Evolutionary conservation across 2,888 invertebrate species (phyloP), one percentile per base, ranked within the genome.

Genomic region (Brenthis hecate): DNA sequence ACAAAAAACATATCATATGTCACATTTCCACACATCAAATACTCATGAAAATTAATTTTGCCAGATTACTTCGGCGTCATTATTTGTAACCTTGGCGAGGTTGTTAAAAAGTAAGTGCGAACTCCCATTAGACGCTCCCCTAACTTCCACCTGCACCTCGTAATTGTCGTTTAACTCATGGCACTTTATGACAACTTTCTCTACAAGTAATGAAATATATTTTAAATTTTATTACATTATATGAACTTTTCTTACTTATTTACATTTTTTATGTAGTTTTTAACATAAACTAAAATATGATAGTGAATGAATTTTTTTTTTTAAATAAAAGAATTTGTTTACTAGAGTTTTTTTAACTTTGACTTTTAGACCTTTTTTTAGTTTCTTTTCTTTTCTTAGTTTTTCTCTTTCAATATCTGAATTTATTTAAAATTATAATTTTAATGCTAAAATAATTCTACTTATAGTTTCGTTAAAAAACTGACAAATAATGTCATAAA

Each of bases 31-130:
- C 54, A 62, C 53, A 36, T 62, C 53, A 62, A 54, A 62, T 32
- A 50, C 36, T 56, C 6, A 48, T 55, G 36, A 65, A 68, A 66
- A 64, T 72, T 60, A 70, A 68, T 66, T 68, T 63, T 48, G 47
- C 19, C 50, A 58, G 65, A 70, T 64, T 54, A 66, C 48, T 51
- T 54, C 55, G 50, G 13, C 58, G 57, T 60, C 67, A 63, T 66
- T 69, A 72, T 72, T 70, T 69, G 70, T 66, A 68, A 68, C 72
- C 66, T 71, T 66, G 73, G 71, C 43, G 81, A 84, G 80, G 87
- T 89, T 87, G 88, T 90, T 89, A 85, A 86, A 88, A 89, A 90
- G 87, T 87, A 83, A 81, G 84, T 80, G 84, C 77, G 80, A 91
- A 79, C 78, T 79, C 78, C 77, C 76, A 78, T 79, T 79, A 79